phyloP scores from a whole-genome alignment of 2,797 vertebrate species.

The Pipistrellus pipistrellus region DNA sequence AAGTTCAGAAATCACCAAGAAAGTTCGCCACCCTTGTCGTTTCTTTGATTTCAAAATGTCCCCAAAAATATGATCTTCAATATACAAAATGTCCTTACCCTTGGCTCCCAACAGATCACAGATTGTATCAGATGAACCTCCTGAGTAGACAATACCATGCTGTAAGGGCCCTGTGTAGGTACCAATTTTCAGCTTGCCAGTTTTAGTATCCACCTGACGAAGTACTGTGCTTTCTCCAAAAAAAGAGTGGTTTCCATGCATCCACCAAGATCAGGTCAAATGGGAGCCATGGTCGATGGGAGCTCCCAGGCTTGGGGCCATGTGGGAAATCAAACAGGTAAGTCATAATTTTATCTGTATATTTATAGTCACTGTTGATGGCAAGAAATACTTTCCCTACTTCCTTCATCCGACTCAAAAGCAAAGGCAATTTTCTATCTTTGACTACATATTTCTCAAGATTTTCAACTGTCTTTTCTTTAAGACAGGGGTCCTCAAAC shows the following conservation, averaged over 20 bases:
- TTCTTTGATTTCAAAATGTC: constrained; percentile 99
- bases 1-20: constrained; percentile 98
- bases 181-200: constrained; percentile 97
- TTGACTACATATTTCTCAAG: constrained; percentile 98
- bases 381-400: constrained; percentile 99
- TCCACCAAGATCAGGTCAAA: constrained; percentile 99
- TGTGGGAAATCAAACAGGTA: constrained; percentile 99
- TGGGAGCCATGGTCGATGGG: constrained; percentile 97
- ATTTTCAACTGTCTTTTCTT: constrained; percentile 99
- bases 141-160: constrained; percentile 98
- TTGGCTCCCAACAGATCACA: constrained; percentile 98
- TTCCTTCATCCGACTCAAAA: constrained; percentile 98
- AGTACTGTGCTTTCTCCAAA: constrained; percentile 97
- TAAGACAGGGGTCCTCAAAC: too few relatives aligned
- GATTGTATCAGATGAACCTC: constrained; percentile 97
- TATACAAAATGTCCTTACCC: constrained; percentile 99
- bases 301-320: constrained; percentile 95
- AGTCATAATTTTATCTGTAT: constrained; percentile 99
- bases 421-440: constrained; percentile 97
- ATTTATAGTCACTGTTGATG: constrained; percentile 99
- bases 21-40: constrained; percentile 98
- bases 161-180: constrained; percentile 99
- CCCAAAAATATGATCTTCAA: constrained; percentile 99
- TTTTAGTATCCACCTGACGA: constrained; percentile 97
- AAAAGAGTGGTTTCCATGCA: constrained; percentile 97